Evolutionary conservation across 2,888 invertebrate species (phyloP).

Genomic region (Gastrophysa polygoni): DNA sequence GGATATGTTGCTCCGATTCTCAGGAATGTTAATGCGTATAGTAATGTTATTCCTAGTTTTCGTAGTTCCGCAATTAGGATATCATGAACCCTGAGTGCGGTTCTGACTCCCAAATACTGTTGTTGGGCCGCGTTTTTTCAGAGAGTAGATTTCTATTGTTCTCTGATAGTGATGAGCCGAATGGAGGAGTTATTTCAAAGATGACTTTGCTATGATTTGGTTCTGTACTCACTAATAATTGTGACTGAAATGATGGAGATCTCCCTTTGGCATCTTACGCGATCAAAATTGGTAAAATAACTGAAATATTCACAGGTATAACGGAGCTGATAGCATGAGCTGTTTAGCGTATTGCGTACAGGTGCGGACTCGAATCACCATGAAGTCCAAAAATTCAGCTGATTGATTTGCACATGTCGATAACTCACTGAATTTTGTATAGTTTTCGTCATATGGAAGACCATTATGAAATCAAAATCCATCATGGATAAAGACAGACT

Average conservation of each 20-base stretch:
- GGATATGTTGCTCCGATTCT: no score
- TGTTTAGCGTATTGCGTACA: background rate
- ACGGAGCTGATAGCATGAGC: background rate
- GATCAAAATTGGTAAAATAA: background rate
- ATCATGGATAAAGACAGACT: no score
- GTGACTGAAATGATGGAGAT: background rate
- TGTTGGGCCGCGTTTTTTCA: background rate
- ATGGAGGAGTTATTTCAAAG: background rate
- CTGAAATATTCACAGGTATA: background rate
- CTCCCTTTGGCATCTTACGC: background rate
- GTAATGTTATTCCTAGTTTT: background rate
- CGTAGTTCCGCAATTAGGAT: background rate
- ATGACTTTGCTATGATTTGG: background rate
- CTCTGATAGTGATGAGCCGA: background rate
- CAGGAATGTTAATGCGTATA: no score
- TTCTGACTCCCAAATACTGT: background rate
- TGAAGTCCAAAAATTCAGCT: no score
- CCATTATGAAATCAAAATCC: no score
- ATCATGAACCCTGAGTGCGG: background rate
- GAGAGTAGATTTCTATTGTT: background rate
- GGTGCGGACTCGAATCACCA: no score
- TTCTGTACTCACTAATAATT: background rate
- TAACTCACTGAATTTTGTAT: no score
- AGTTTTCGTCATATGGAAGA: no score
- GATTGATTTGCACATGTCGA: no score